These are phyloP conservation scores for Polyodon spathula DNA, from an alignment of 2,113 vertebrate species.

Conservation along the genomic window DNA sequence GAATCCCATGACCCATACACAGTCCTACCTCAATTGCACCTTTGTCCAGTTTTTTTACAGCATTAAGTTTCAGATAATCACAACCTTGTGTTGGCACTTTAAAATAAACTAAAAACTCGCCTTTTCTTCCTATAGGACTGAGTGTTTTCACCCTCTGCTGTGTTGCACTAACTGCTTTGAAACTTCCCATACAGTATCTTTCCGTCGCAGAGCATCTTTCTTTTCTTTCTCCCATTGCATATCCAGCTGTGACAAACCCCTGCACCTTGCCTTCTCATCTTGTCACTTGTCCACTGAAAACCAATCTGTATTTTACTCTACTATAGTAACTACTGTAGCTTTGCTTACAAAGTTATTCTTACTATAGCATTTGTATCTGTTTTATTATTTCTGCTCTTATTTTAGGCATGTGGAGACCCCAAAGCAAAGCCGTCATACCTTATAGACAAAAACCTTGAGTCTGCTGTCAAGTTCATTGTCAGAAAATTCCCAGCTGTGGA, in stretches of 20 bases:
- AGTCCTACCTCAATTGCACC: constrained; percentile 25
- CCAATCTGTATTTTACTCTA: constrained; percentile 42
- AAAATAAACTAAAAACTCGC: constrained; percentile 38
- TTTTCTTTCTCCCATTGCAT: constrained; percentile 63
- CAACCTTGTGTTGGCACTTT: constrained; percentile 55
- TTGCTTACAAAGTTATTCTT: not conserved
- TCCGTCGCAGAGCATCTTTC: constrained; percentile 67
- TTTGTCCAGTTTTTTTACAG: constrained; percentile 6
- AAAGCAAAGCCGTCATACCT: constrained; percentile 98
- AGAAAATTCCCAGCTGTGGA: constrained; percentile 95
- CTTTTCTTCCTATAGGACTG: constrained; percentile 57
- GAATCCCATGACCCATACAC: constrained; percentile 15
- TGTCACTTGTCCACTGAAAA: constrained; percentile 64
- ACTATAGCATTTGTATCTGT: constrained; percentile 31
- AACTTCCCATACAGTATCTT: constrained; percentile 67
- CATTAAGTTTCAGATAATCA: constrained; percentile 49
- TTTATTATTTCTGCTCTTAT: constrained; percentile 40
- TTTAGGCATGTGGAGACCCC: constrained; percentile 89
- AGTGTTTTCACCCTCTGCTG: constrained; percentile 62
- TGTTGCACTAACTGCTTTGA: constrained; percentile 71
- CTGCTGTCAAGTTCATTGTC: constrained; percentile 96
- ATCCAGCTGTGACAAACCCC: constrained; percentile 63
- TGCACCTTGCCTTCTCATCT: constrained; percentile 70
- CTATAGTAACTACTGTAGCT: constrained; percentile 49
- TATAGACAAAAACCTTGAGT: constrained; percentile 96